A percentile compares a stretch with the other conserved stretches of the same genome.
phyloP scores from a whole-genome alignment of 2,888 invertebrate species.

The Acanthoscelides obtectus region DNA sequence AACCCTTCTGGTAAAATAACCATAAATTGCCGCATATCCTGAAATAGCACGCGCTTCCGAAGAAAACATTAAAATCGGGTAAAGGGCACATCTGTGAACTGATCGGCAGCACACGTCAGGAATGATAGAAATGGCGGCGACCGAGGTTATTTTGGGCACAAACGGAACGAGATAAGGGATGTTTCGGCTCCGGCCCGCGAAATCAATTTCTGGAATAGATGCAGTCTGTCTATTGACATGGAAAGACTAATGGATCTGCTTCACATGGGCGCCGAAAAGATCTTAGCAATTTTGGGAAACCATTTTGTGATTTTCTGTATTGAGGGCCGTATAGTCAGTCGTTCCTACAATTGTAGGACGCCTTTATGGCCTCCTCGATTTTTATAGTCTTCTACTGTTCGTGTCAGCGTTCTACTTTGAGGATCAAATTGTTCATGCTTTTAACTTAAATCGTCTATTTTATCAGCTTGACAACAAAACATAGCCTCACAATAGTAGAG shows the following conservation, averaged over 20 bases:
- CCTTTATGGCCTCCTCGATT: too few relatives aligned
- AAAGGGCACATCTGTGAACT: neutral
- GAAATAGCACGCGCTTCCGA: constrained; percentile 17
- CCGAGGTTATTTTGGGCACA: neutral
- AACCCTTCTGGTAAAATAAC: neutral
- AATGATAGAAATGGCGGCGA: neutral
- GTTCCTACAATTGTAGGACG: too few relatives aligned
- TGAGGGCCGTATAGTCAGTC: too few relatives aligned
- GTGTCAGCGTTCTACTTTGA: too few relatives aligned
- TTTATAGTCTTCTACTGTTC: too few relatives aligned
- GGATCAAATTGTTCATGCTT: too few relatives aligned
- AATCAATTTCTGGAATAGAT: neutral
- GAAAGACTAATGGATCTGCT: neutral
- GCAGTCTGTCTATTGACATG: neutral
- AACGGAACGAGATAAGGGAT: neutral
- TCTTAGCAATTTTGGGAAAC: too few relatives aligned
- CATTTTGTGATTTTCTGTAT: too few relatives aligned
- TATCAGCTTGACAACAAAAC: too few relatives aligned
- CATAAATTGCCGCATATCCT: constrained; percentile 14
- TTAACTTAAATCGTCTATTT: too few relatives aligned
- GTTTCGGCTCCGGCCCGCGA: neutral
- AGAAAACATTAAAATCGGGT: constrained; percentile 13
- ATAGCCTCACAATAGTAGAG: too few relatives aligned
- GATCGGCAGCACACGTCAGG: neutral
- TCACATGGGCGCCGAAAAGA: neutral